Base-by-base conservation (phyloP, 2,113 vertebrate species). In the Dipodomys spectabilis region DNA sequence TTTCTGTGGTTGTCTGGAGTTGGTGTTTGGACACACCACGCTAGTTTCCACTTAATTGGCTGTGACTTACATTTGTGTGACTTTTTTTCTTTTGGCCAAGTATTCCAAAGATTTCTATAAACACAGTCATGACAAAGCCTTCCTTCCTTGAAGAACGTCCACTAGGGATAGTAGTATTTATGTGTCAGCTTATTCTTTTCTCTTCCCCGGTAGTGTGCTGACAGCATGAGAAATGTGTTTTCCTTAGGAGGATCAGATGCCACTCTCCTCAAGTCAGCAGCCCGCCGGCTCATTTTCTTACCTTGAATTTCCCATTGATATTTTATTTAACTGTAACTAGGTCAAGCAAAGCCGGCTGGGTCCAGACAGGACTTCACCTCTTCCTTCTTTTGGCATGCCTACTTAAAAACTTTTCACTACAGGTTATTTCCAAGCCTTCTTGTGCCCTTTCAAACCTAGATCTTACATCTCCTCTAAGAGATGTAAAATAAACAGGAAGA, bases 201-300 rank as follows among this genome's bases (percentile, higher is more conserved):
- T 90, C 90, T 92, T 94, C 79, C 32, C 92, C 45, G 28, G 74
- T 84, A 85, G 74, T 86, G 73, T 90, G 85, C 79, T 95, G 82
- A 94, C 86, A 93, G 57, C 39, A 60, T 81, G 75, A 97, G 91
- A 95, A 93, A 92, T 90, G 39, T 94, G 77, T 93, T 96, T 97
- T 96, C 90, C 93, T 94, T 95, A 93, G 80, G 77, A 92, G 74
- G 77, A 86, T 97, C 94, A 96, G 79, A 95, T 96, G 77, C 92
- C 73, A 79, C 93, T 92, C 78, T 94, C 94, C 78, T 93, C 75
- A 94, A 95, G 85, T 69, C 95, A 92, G 49, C 73, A 91, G 91
- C 88, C 91, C 68, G 81, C 90, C 73, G 82, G 57, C 39, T 84
- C 45, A 39, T 88, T 93, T 81, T 28, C 91, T 92, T 95, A 93